phyloP scores from a whole-genome alignment of 2,113 vertebrate genomes.

The Centropus unirufus region DNA sequence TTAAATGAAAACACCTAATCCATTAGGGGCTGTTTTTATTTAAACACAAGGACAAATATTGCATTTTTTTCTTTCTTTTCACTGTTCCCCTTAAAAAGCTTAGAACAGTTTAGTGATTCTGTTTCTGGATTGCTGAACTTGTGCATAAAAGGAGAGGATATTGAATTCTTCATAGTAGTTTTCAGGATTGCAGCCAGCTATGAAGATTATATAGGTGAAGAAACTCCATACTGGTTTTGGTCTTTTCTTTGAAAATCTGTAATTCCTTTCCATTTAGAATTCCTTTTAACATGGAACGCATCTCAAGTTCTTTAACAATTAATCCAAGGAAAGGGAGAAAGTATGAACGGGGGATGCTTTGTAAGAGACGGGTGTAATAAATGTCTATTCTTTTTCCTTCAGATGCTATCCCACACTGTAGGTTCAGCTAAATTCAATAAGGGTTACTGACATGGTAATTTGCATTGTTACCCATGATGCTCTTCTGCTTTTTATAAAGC shows the following conservation, averaged over 20 bases:
- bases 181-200: background rate
- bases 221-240: background rate
- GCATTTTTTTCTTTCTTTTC: background rate
- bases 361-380: background rate
- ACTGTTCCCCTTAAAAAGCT: background rate
- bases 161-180: background rate
- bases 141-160: background rate
- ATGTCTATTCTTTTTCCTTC: background rate
- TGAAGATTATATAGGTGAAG: background rate
- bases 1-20: background rate
- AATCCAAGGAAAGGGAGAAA: background rate
- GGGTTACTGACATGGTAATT: background rate
- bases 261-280: background rate
- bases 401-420: background rate
- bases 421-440: conserved; percentile 9
- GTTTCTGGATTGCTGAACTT: background rate
- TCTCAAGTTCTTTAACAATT: background rate
- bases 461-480: background rate
- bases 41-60: background rate
- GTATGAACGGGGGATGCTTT: background rate
- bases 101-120: background rate
- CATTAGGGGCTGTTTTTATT: background rate
- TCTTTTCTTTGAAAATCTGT: background rate
- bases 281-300: background rate
- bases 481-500: background rate